Conservation (phyloP, 2,797 vertebrate genomes). For the Myotis planiceps region DNA sequence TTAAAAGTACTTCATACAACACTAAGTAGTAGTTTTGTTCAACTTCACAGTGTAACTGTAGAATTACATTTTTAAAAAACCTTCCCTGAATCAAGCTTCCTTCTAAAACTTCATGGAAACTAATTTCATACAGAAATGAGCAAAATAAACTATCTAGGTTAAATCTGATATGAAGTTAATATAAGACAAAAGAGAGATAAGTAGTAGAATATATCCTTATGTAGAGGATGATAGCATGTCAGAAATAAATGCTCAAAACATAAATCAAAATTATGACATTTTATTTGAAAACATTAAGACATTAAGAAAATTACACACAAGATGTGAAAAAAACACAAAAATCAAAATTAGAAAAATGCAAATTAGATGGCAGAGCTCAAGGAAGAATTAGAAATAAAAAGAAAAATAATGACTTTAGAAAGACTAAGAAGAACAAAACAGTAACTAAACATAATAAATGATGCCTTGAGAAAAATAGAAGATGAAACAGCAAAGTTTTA, state of each 20-base stretch:
- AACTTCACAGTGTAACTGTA: not conserved
- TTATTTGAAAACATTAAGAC: not conserved
- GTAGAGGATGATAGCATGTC: not conserved
- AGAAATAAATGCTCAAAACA: not conserved
- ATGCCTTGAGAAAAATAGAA: not conserved
- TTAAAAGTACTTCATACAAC: not conserved
- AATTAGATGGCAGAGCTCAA: not conserved
- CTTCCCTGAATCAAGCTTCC: not conserved
- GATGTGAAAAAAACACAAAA: not conserved
- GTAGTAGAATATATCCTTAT: not conserved
- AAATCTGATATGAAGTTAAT: not conserved
- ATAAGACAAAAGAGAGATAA: not conserved
- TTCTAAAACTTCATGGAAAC: not conserved
- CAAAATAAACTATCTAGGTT: not conserved
- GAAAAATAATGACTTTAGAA: not conserved
- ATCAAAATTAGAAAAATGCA: not conserved
- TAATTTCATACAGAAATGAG: not conserved
- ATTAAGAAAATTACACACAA: not conserved
- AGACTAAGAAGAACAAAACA: not conserved
- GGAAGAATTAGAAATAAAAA: slow-evolving; percentile 15
- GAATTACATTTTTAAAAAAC: not conserved
- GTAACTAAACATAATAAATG: not conserved
- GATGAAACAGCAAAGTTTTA: not conserved
- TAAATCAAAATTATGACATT: not conserved
- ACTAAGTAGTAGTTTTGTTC: not conserved